Evolutionary conservation across 2,888 invertebrate species (phyloP).

Genomic region (Chymomyza caudatula): DNA sequence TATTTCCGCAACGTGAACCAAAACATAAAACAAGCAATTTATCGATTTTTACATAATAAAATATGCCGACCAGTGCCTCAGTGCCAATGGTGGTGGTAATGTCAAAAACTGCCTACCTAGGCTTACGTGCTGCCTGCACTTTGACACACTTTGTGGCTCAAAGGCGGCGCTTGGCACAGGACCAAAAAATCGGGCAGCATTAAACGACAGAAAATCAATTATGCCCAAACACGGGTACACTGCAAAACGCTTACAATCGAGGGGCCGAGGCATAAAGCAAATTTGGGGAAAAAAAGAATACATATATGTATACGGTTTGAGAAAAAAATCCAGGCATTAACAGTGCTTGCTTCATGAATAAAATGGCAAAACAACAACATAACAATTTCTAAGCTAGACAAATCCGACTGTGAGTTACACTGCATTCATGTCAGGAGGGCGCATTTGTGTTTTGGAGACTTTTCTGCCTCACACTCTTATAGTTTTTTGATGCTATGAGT

Average conservation of each 20-base stretch:
- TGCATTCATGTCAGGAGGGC: no score
- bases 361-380: neutral
- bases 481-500: neutral
- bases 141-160: conserved; percentile 30
- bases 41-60: conserved; percentile 63
- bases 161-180: neutral
- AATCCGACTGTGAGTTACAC: neutral
- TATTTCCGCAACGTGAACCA: conserved; percentile 3
- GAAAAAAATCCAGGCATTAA: conserved; percentile 53
- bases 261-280: conserved; percentile 47
- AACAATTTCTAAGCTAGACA: neutral
- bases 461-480: neutral
- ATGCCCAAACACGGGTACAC: conserved; percentile 10
- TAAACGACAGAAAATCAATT: conserved; percentile 57
- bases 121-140: conserved; percentile 39
- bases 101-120: neutral
- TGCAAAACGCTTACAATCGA: neutral
- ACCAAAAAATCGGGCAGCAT: conserved; percentile 14
- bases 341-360: conserved; percentile 44
- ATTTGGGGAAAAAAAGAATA: conserved; percentile 32
- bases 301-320: neutral
- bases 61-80: conserved; percentile 10
- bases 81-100: neutral
- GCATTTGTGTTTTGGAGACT: neutral
- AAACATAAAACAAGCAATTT: conserved; percentile 31